Base-by-base conservation (phyloP, 1,140 invertebrate species). In the Sarcophaga bullata region DNA sequence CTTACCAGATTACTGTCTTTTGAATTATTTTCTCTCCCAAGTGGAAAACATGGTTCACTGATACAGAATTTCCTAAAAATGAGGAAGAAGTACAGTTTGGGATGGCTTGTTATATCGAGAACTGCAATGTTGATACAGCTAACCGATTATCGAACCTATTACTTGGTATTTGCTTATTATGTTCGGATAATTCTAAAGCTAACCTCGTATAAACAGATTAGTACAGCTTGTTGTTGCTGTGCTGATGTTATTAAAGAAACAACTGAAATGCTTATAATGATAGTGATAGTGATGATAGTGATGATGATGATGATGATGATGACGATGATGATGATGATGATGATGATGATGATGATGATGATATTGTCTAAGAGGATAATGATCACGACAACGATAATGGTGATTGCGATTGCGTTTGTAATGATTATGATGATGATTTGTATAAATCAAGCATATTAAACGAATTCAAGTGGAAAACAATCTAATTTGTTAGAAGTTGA, bases 391-490 rank as follows among this genome's bases (percentile, higher is more conserved):
- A 75, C 37, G 37, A 47, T 13, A 37, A 47, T 11, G 73, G 15
- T 46, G 48, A 50, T 50, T 17, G 9, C 37, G 62, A 19, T 72
- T 17, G 37, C n/a, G n/a, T n/a, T 72, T 9, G 9, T 7, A 13
- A 49, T 15, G 0, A 76, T 78, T 48, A 78, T 75, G 25, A 75
- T 48, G 73, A 75, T 78, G 75, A 78, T 78, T 78, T 78, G 75
- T 78, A 78, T 78, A 78, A 78, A 78, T 78, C 75, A 85, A 87
- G 86, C 87, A 86, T 86, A 87, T 87, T 37, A 88, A 88, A 86
- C 86, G 87, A 88, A 88, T 86, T 88, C 87, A 88, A 88, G 87
- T 88, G 87, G 87, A 88, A 88, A 88, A 88, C 87, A 88, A 88
- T 88, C 87, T 88, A 88, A 88, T 88, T 88, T 88, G 86, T 87